phyloP scores from a whole-genome alignment of 2,888 invertebrate species.

The Cephus rjabovi region DNA sequence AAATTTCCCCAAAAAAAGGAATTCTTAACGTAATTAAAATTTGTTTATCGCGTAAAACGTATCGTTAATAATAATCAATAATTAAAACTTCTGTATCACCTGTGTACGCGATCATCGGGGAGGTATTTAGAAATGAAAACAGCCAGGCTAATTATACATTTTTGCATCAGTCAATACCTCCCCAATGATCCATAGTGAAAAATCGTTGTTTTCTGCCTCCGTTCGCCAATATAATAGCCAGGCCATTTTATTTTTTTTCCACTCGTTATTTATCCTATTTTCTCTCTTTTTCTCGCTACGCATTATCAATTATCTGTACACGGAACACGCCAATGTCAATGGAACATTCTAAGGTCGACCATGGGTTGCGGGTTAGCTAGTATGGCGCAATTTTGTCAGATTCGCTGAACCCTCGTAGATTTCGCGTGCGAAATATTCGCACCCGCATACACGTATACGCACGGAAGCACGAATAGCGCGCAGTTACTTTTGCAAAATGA shows the following conservation, averaged over 20 bases:
- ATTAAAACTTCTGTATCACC: background rate
- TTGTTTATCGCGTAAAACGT: background rate
- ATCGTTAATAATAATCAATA: background rate
- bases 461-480: background rate
- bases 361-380: background rate
- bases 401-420: background rate
- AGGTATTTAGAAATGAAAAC: background rate
- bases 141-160: background rate
- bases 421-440: background rate
- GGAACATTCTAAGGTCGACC: background rate
- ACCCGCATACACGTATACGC: background rate
- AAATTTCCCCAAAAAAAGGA: background rate
- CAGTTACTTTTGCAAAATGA: background rate
- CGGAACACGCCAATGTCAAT: background rate
- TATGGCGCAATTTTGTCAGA: background rate
- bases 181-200: background rate
- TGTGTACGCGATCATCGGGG: too few species aligned
- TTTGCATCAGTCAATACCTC: background rate
- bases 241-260: background rate
- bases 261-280: background rate
- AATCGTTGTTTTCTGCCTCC: background rate
- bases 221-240: background rate
- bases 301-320: background rate
- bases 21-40: background rate
- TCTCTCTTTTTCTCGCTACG: background rate